A percentile compares a stretch with the other conserved stretches of the same genome.
phyloP scores from a whole-genome alignment of 2,888 invertebrate species.

The Tipula confusa region DNA sequence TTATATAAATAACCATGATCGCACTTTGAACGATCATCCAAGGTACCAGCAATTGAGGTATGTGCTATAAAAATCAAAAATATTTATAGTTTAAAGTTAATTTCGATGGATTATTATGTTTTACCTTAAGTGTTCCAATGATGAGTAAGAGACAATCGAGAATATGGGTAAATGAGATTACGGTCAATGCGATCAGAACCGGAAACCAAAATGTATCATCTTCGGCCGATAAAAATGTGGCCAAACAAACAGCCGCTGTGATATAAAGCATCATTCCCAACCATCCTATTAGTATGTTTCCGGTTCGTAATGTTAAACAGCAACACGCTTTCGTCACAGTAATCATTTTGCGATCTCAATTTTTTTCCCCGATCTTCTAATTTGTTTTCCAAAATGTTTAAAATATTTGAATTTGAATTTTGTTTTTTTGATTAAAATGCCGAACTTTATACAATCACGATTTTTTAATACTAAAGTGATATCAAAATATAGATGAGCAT shows the following conservation, averaged over 20 bases:
- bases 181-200: neutral
- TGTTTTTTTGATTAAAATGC: neutral
- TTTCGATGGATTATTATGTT: no score
- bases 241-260: neutral
- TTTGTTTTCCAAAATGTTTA: neutral
- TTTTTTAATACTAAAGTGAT: neutral
- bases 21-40: neutral
- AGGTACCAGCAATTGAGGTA: neutral
- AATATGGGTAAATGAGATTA: neutral
- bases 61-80: neutral
- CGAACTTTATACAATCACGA: neutral
- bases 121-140: neutral
- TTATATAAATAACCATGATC: neutral
- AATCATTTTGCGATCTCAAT: neutral
- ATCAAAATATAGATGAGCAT: neutral
- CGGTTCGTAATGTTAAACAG: neutral
- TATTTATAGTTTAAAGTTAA: no score
- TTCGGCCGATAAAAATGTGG: neutral
- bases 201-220: neutral
- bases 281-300: neutral
- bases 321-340: neutral
- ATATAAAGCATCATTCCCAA: neutral
- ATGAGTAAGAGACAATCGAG: neutral
- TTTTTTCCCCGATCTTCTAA: neutral
- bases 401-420: neutral